Conservation (phyloP, 2,888 invertebrate genomes). For the Pristionchus exspectatus region DNA sequence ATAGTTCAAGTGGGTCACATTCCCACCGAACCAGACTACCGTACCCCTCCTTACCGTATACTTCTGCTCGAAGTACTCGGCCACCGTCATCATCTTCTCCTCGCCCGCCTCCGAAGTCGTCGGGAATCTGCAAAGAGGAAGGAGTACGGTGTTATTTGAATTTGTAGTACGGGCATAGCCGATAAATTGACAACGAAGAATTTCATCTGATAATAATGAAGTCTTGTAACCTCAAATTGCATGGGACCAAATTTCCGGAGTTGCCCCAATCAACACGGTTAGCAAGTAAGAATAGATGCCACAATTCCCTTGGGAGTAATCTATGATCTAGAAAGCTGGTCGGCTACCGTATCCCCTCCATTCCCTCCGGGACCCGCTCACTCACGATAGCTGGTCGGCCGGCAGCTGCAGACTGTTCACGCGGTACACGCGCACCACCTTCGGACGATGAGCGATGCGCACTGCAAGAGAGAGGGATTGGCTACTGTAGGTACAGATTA, state of each 20-base stretch:
- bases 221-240: no score
- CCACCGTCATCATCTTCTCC: constrained; percentile 69
- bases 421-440: constrained; percentile 72
- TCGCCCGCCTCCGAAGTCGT: constrained; percentile 64
- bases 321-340: no score
- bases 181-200: no score
- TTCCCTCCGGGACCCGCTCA: not conserved
- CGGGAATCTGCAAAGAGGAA: constrained; percentile 63
- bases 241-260: no score
- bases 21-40: not conserved
- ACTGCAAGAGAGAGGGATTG: constrained; percentile 42
- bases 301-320: no score
- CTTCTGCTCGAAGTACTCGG: constrained; percentile 73
- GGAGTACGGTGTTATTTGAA: no score
- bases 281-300: no score
- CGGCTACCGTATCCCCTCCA: not conserved
- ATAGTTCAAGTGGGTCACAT: not conserved
- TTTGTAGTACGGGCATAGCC: no score
- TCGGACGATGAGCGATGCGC: constrained; percentile 70
- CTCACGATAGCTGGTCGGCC: constrained; percentile 69
- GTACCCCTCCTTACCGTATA: constrained; percentile 60
- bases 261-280: no score
- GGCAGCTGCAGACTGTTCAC: constrained; percentile 72
- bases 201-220: no score
- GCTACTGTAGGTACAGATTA: not conserved